Percentiles rank a stretch among this genome's conserved stretches.
These are phyloP conservation scores for Noctua janthina DNA, from an alignment of 2,888 invertebrate species.

Conservation along the genomic window DNA sequence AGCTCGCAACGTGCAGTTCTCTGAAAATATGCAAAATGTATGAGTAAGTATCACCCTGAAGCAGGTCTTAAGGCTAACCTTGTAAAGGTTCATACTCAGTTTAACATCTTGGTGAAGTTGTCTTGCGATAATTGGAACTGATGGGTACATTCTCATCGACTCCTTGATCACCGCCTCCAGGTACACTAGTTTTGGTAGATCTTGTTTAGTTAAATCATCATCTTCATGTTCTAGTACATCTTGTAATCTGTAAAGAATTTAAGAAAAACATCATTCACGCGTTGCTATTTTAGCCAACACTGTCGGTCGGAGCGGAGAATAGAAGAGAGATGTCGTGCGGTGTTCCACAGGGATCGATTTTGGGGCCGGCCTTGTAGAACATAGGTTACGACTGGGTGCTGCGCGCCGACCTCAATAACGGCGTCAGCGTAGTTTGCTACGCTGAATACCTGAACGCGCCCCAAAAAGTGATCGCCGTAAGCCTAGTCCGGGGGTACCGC, in stretches of 20 bases:
- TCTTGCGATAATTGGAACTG: background rate
- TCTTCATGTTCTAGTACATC: background rate
- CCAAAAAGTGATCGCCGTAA: too few relatives aligned
- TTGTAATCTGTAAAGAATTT: background rate
- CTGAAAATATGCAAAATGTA: background rate
- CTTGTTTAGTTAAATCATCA: constrained; percentile 1
- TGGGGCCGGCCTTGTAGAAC: too few relatives aligned
- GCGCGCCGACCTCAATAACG: too few relatives aligned
- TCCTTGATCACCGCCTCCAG: background rate
- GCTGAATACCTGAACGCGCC: too few relatives aligned
- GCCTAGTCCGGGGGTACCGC: too few relatives aligned
- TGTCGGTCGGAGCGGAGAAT: too few relatives aligned
- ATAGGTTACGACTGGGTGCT: too few relatives aligned
- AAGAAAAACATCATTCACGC: background rate
- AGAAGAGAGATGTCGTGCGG: too few relatives aligned
- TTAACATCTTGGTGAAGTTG: background rate
- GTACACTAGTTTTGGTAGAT: background rate
- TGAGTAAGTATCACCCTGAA: background rate
- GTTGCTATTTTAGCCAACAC: background rate
- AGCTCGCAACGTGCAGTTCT: constrained; percentile 3
- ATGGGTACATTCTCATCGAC: background rate
- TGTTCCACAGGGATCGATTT: too few relatives aligned
- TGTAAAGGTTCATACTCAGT: background rate
- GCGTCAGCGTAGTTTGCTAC: too few relatives aligned
- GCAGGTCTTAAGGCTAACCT: background rate